phyloP scores from a whole-genome alignment of 2,113 vertebrate genomes.

The Dromiciops gliroides region DNA sequence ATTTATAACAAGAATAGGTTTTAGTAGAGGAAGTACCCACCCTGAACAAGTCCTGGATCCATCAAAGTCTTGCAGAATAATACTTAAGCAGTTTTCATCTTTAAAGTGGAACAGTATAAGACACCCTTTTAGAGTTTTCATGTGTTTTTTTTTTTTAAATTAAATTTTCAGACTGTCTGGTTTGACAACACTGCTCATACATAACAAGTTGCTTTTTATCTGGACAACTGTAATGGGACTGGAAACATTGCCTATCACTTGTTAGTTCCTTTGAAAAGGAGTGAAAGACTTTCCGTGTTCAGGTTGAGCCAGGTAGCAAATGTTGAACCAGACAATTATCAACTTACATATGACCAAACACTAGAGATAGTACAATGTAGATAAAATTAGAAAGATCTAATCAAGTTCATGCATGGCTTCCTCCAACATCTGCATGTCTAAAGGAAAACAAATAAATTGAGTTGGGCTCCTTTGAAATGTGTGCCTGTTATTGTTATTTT shows the following conservation, averaged over 20 bases:
- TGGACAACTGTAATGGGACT: neutral
- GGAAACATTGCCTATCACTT: neutral
- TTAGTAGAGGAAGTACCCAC: neutral
- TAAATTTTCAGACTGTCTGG: neutral
- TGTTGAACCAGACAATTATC: neutral
- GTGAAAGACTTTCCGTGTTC: neutral
- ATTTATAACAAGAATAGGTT: neutral
- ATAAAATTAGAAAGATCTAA: constrained; percentile 28
- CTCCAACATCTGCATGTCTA: neutral
- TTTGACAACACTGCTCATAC: neutral
- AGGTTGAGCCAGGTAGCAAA: neutral
- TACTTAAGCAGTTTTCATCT: no score
- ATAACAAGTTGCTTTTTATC: neutral
- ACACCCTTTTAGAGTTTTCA: no score
- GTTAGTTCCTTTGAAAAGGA: neutral
- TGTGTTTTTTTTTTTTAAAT: neutral
- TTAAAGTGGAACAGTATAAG: no score
- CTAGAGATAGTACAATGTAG: neutral
- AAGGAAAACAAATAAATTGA: constrained; percentile 16
- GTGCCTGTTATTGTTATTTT: neutral
- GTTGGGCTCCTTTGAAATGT: neutral
- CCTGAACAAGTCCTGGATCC: neutral
- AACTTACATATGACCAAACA: neutral
- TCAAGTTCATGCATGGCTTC: neutral
- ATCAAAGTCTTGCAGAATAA: neutral